These are phyloP conservation scores for Otis tarda DNA, from an alignment of 2,113 vertebrate species.

Conservation along the genomic window DNA sequence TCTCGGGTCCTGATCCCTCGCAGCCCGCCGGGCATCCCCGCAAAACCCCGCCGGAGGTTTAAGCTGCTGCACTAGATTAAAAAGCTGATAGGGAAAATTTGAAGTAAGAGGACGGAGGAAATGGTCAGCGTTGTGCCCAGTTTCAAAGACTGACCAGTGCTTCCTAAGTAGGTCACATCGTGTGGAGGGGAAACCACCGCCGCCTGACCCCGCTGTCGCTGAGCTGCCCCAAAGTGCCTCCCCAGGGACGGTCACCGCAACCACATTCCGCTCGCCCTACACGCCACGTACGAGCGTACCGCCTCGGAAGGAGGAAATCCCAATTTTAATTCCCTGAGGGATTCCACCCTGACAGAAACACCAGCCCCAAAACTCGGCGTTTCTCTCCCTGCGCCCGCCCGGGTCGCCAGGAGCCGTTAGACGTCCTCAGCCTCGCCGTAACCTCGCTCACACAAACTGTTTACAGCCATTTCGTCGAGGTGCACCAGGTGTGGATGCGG, in stretches of 20 bases:
- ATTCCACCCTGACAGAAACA: not conserved
- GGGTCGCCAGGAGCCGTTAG: constrained; percentile 29
- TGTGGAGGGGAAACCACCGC: not conserved
- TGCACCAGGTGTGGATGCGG: constrained; percentile 85
- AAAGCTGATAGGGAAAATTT: not conserved
- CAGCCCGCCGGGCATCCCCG: not conserved
- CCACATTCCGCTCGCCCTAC: not conserved
- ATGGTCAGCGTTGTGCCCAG: not conserved
- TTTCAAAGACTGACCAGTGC: not conserved
- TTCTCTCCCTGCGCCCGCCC: not conserved
- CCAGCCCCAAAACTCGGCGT: not conserved
- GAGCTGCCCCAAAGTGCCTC: not conserved
- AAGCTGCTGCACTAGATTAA: not conserved
- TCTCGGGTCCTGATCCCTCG: rapidly evolving
- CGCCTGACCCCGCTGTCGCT: not conserved
- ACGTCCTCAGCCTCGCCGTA: not conserved
- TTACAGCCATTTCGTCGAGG: constrained; percentile 72
- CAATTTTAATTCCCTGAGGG: not conserved
- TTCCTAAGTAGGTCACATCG: constrained; percentile 1
- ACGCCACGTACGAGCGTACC: rapidly evolving
- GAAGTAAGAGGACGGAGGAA: constrained; percentile 1
- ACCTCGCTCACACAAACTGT: constrained; percentile 65
- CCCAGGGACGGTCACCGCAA: rapidly evolving
- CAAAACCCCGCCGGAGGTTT: rapidly evolving
- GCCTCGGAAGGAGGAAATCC: not conserved